These are phyloP conservation scores for Eumerus sabulonum DNA, from an alignment of 2,888 invertebrate species.

Conservation along the genomic window DNA sequence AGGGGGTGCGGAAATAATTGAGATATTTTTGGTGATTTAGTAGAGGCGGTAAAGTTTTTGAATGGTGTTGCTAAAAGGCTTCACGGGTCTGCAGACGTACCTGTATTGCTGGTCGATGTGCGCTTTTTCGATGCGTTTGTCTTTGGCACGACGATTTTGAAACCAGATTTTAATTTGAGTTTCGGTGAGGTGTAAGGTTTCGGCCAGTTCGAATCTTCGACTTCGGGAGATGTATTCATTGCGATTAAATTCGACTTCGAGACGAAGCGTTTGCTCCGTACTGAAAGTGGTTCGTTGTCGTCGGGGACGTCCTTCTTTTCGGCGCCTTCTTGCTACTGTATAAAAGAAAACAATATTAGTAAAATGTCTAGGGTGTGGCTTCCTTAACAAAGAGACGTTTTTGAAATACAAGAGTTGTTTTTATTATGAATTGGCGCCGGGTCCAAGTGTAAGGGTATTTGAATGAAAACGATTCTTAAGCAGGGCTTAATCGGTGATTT, in stretches of 20 bases:
- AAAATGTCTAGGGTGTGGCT: no score
- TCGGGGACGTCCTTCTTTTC: slow-evolving; percentile 92
- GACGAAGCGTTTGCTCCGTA: slow-evolving; percentile 92
- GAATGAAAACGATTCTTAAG: no score
- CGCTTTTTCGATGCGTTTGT: slow-evolving; percentile 97
- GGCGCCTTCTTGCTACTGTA: slow-evolving; percentile 89
- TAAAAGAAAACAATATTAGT: not conserved
- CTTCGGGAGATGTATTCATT: slow-evolving; percentile 96
- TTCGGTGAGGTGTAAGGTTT: slow-evolving; percentile 84
- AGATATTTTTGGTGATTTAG: slow-evolving; percentile 16
- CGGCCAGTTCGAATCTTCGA: slow-evolving; percentile 88
- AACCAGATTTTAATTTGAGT: slow-evolving; percentile 95
- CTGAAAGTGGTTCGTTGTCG: slow-evolving; percentile 97
- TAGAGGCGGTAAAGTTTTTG: slow-evolving; percentile 14
- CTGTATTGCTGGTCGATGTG: slow-evolving; percentile 96
- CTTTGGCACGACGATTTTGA: slow-evolving; percentile 96
- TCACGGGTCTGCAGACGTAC: slow-evolving; percentile 82
- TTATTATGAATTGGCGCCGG: no score
- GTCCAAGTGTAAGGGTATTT: no score
- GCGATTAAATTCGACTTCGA: slow-evolving; percentile 94
- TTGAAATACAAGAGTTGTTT: no score
- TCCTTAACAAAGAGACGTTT: no score
- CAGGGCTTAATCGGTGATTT: no score
- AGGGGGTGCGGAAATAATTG: slow-evolving; percentile 30
- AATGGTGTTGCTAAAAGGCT: not conserved